Evolutionary conservation across 2,888 invertebrate genomes (phyloP).

Genomic region (Acheta domesticus): DNA sequence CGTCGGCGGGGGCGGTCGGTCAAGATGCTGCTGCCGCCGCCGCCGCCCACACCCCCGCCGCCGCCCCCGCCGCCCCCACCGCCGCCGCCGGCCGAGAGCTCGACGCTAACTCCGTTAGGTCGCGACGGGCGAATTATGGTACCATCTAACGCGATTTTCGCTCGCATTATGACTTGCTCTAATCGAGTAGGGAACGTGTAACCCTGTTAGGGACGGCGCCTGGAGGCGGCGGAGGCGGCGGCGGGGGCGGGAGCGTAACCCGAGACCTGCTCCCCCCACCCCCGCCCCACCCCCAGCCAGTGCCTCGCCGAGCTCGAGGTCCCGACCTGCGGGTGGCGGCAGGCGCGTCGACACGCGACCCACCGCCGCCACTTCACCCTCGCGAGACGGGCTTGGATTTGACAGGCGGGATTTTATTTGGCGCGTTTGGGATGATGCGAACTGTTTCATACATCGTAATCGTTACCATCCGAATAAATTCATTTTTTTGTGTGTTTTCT

Average conservation of each 20-base stretch:
- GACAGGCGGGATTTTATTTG: no score
- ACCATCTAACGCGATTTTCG: slow-evolving; percentile 38
- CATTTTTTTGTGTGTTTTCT: no score
- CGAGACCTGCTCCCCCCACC: slow-evolving; percentile 29
- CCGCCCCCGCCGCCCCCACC: slow-evolving; percentile 25
- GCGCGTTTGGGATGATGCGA: no score
- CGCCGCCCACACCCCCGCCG: not conserved
- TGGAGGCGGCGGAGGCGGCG: not conserved
- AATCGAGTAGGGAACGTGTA: slow-evolving; percentile 18
- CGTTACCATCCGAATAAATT: no score
- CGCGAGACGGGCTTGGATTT: no score
- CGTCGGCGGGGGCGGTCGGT: not conserved
- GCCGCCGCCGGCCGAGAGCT: slow-evolving; percentile 26
- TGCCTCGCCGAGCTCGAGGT: not conserved
- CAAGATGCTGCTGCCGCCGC: slow-evolving; percentile 21
- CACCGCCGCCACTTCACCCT: no score
- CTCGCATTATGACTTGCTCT: slow-evolving; percentile 37
- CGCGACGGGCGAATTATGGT: slow-evolving; percentile 34
- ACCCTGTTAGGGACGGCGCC: slow-evolving; percentile 2
- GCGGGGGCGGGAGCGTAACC: slow-evolving; percentile 34
- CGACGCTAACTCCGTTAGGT: slow-evolving; percentile 32
- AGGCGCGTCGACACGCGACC: no score
- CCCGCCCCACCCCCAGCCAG: slow-evolving; percentile 20
- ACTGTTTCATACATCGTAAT: no score
- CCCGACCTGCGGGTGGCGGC: not conserved